Evolutionary conservation across 2,797 vertebrate genomes (phyloP).

Genomic region (Rhinella marina): DNA sequence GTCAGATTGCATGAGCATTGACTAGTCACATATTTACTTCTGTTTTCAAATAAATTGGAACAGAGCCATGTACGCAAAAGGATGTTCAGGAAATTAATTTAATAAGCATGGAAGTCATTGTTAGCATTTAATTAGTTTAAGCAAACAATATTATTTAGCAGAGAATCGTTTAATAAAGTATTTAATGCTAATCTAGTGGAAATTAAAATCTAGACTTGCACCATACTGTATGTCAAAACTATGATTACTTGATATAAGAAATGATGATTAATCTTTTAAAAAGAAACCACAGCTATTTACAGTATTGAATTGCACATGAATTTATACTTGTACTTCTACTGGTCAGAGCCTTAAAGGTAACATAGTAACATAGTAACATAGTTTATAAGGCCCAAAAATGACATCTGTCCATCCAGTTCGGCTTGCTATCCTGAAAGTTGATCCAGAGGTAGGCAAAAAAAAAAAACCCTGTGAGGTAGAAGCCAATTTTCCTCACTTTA

Average conservation of each 20-base stretch:
- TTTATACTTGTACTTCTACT: no score
- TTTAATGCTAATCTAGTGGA: constrained; percentile 36
- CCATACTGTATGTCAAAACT: neutral
- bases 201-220: constrained; percentile 9
- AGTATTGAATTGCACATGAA: neutral
- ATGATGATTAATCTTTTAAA: neutral
- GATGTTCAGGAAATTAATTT: constrained; percentile 31
- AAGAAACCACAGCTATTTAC: neutral
- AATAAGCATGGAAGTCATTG: constrained; percentile 33
- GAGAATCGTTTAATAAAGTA: constrained; percentile 11
- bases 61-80: constrained; percentile 22
- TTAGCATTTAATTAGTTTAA: constrained; percentile 43
- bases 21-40: constrained; percentile 36
- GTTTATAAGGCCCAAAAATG: no score
- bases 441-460: no score
- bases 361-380: no score
- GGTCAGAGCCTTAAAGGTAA: no score
- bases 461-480: no score
- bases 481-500: no score
- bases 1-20: constrained; percentile 29
- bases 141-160: constrained; percentile 27
- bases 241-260: neutral
- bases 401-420: no score
- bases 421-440: no score
- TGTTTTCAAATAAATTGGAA: constrained; percentile 39